phyloP scores from a whole-genome alignment of 1,140 invertebrate species.

The Pseudomyrmex gracilis region DNA sequence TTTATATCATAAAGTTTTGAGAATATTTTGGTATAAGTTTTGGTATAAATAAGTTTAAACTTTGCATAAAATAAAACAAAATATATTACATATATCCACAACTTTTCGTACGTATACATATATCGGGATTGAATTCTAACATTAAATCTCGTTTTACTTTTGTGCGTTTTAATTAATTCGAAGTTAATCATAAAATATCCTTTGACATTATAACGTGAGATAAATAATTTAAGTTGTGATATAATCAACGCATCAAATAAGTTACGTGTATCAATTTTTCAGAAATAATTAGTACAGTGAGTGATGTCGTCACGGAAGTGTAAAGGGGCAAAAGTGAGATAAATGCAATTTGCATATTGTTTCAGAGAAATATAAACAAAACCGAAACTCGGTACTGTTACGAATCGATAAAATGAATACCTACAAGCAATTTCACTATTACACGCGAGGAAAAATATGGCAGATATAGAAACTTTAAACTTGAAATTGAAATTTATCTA shows the following conservation, averaged over 20 bases:
- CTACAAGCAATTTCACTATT: slow-evolving; percentile 1
- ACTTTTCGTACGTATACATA: no score
- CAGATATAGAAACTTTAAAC: slow-evolving; percentile 12
- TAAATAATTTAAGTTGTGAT: slow-evolving; percentile 6
- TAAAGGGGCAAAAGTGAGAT: not conserved
- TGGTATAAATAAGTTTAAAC: no score
- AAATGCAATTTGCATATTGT: slow-evolving; percentile 43
- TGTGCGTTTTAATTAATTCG: not conserved
- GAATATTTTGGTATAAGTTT: no score
- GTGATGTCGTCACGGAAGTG: not conserved
- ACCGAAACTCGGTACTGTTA: slow-evolving; percentile 26
- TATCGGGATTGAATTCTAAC: no score
- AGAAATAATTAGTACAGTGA: slow-evolving; percentile 13
- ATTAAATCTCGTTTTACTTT: not conserved
- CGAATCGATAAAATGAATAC: slow-evolving; percentile 32
- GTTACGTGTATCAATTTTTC: not conserved
- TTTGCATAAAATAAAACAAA: no score
- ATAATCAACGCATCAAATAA: not conserved
- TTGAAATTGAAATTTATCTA: not conserved
- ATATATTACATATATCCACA: no score
- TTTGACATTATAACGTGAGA: not conserved
- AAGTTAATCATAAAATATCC: not conserved
- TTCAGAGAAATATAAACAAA: slow-evolving; percentile 14
- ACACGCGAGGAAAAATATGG: not conserved
- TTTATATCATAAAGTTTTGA: no score